phyloP scores from a whole-genome alignment of 2,888 invertebrate genomes.

The Ditula angustiorana region DNA sequence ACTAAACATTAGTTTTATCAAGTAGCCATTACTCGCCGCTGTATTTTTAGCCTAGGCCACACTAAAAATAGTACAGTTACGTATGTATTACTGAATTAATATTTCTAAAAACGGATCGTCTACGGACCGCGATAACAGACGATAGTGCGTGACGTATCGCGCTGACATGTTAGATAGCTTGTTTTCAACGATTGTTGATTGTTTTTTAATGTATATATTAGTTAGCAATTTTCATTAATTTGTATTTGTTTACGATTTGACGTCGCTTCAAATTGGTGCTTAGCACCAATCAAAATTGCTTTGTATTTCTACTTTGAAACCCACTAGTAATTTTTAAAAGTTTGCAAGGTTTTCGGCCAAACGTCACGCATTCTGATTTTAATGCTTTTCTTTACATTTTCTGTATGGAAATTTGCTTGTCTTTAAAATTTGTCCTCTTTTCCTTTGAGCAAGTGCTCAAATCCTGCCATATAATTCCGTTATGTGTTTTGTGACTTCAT shows the following conservation, averaged over 20 bases:
- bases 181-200: conserved; percentile 59
- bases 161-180: conserved; percentile 66
- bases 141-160: conserved; percentile 72
- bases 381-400: too few species aligned
- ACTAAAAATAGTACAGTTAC: conserved; percentile 83
- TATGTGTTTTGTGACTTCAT: not conserved
- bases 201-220: conserved; percentile 52
- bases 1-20: conserved; percentile 80
- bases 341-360: too few species aligned
- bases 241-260: not conserved
- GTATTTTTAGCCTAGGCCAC: conserved; percentile 84
- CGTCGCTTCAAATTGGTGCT: too few species aligned
- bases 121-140: conserved; percentile 71
- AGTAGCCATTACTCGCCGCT: conserved; percentile 75
- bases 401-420: too few species aligned
- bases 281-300: too few species aligned
- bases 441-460: too few species aligned
- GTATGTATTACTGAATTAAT: conserved; percentile 81
- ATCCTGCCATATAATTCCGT: not conserved
- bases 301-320: too few species aligned
- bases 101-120: conserved; percentile 85
- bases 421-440: too few species aligned
- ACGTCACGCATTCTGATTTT: too few species aligned
- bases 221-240: conserved; percentile 26
- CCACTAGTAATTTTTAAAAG: too few species aligned